Evolutionary conservation across 2,113 vertebrate species (phyloP).

Genomic region (Brienomyrus longianalis): DNA sequence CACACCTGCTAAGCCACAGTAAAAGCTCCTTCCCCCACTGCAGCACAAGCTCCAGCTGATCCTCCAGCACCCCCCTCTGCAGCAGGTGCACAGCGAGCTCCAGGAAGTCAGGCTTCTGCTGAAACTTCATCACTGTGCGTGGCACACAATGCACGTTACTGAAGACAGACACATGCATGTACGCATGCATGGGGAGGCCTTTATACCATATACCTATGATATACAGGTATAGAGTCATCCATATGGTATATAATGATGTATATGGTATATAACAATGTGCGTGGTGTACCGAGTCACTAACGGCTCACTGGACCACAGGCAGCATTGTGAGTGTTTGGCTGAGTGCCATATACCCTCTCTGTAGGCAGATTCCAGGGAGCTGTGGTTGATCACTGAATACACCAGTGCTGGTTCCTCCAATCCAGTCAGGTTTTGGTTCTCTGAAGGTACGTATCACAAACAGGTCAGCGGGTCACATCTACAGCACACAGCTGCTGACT

Average conservation of each 20-base stretch:
- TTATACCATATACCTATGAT: not conserved
- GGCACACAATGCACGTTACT: slow-evolving; percentile 6
- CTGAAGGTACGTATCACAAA: slow-evolving; percentile 1
- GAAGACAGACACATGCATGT: not conserved
- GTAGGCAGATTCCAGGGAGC: slow-evolving; percentile 59
- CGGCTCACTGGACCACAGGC: not conserved
- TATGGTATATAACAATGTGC: not conserved
- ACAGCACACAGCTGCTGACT: not conserved
- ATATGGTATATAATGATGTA: not conserved
- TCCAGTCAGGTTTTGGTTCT: slow-evolving; percentile 48
- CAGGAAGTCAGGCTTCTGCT: slow-evolving; percentile 64
- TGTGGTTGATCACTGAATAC: slow-evolving; percentile 66
- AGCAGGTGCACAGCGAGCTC: slow-evolving; percentile 75
- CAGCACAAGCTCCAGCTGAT: slow-evolving; percentile 59
- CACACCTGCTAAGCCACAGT: slow-evolving; percentile 58
- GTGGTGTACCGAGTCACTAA: not conserved
- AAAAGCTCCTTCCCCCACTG: slow-evolving; percentile 60
- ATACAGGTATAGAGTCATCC: not conserved
- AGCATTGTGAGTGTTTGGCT: not conserved
- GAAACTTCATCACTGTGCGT: slow-evolving; percentile 77
- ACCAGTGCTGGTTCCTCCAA: slow-evolving; percentile 63
- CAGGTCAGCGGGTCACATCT: not conserved
- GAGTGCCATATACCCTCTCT: slow-evolving; percentile 57
- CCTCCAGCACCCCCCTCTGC: slow-evolving; percentile 70
- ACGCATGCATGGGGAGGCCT: not conserved